Base-by-base conservation (phyloP, 2,797 vertebrate species). In the Acipenser oxyrinchus region DNA sequence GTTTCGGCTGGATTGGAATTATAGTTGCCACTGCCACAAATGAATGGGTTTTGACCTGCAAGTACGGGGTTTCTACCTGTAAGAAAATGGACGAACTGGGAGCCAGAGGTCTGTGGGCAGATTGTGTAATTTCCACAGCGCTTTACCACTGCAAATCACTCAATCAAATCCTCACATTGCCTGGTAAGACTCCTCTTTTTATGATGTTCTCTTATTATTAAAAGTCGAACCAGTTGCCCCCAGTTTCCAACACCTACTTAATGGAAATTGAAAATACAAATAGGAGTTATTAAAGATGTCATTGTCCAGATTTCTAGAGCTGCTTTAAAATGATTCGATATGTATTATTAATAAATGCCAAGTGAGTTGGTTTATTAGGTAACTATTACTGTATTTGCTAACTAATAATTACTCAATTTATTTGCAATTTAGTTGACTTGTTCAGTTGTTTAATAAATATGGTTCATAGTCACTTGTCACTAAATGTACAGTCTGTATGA, bases 21-120 rank as follows among this genome's bases (percentile, higher is more conserved):
- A 86, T 99, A 2, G 89, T 97, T 61, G 94, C 95, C 72, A 98
- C 96, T 0, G 87, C 90, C 68, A 98, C 96, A 70, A 97, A 94
- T 51, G 94, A 98, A 86, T 99, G 96, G 96, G 93, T 98, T 68
- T 87, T 93, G 51, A 96, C 92, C 65, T 99, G 96, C 37, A 93
- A 94, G 73, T 94, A 95, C 85, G 87, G 89, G 70, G 85, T 92
- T 55, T 83, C 90, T 58, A 94, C 93, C 68, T 98, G 96, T 81
- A 79, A 92, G 69, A 94, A 92, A 52, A 89, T 96, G 92, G 95
- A 96, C 6, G 93, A 98, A 75, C 83, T 98, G 78, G 92, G 92
- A 10, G 89, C 94, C 70, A 86, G 91, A 66, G 95, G 96, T 10
- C 89, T 99, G 48, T 99, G 96, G 96, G 92, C 91, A 0, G 92